Percentiles rank a stretch among this genome's conserved stretches.
Evolutionary conservation across 2,888 invertebrate species (phyloP).

Genomic region (Cactoblastis cactorum): DNA sequence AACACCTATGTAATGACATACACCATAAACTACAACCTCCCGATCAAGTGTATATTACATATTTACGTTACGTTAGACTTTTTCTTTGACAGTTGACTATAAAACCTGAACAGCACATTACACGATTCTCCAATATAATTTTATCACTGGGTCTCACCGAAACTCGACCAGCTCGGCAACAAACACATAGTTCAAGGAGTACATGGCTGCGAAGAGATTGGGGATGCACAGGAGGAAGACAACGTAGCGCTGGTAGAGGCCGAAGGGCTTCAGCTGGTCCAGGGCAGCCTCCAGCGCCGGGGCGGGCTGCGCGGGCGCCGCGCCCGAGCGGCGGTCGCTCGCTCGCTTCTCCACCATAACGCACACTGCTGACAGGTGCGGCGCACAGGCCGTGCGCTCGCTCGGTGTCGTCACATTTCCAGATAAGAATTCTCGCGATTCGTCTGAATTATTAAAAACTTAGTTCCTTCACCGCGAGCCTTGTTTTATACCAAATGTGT

Average conservation of each 20-base stretch:
- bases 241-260: slow-evolving; percentile 60
- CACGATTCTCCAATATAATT: not conserved
- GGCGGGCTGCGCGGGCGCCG: slow-evolving; percentile 16
- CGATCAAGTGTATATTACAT: too few relatives aligned
- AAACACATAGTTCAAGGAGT: slow-evolving; percentile 77
- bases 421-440: slow-evolving; percentile 13
- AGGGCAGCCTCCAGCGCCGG: slow-evolving; percentile 54
- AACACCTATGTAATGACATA: too few relatives aligned
- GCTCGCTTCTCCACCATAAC: slow-evolving; percentile 17
- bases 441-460: not conserved
- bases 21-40: too few relatives aligned
- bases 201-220: slow-evolving; percentile 73
- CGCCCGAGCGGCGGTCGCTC: not conserved
- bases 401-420: not conserved
- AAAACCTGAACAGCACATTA: too few relatives aligned
- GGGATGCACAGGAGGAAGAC: slow-evolving; percentile 63
- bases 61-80: too few relatives aligned
- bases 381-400: not conserved
- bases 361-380: slow-evolving; percentile 18
- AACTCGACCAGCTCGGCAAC: slow-evolving; percentile 76
- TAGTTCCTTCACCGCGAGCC: not conserved
- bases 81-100: too few relatives aligned
- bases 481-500: too few relatives aligned
- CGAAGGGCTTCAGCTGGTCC: slow-evolving; percentile 61
- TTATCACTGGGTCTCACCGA: slow-evolving; percentile 55